Conservation (phyloP, 2,113 vertebrate genomes). For the Tachycineta bicolor region DNA sequence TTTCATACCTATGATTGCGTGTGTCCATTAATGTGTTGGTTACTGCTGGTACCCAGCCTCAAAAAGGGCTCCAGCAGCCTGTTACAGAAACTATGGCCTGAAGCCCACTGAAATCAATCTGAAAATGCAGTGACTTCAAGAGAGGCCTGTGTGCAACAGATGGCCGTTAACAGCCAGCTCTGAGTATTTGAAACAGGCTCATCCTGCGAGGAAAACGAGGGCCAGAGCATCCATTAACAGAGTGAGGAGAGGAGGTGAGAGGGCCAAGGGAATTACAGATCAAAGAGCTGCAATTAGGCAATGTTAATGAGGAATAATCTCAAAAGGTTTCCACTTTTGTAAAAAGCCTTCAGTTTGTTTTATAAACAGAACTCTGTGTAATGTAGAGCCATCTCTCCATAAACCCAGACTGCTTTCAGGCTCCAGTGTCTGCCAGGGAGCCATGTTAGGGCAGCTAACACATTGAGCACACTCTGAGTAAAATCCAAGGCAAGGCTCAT, state of each 20-base stretch:
- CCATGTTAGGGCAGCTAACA: background rate
- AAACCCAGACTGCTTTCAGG: background rate
- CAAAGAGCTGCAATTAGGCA: conserved; percentile 26
- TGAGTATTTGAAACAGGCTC: background rate
- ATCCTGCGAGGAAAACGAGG: background rate
- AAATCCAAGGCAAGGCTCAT: background rate
- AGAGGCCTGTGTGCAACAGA: background rate
- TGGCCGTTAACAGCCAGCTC: background rate
- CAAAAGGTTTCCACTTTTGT: background rate
- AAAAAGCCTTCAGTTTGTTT: background rate
- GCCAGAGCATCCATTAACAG: background rate
- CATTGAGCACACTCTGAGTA: background rate
- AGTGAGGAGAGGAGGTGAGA: background rate
- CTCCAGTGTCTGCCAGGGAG: background rate
- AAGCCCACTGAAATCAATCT: background rate
- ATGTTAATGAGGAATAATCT: conserved; percentile 10
- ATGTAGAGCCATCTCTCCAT: background rate
- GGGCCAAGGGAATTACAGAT: conserved; percentile 11
- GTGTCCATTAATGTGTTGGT: background rate
- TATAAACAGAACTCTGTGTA: background rate
- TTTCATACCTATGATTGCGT: background rate
- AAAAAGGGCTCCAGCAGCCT: background rate
- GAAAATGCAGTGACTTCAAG: background rate
- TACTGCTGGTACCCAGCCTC: background rate
- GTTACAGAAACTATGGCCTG: background rate